Conservation (phyloP, 1,140 invertebrate species). For the Hirudo medicinalis region DNA sequence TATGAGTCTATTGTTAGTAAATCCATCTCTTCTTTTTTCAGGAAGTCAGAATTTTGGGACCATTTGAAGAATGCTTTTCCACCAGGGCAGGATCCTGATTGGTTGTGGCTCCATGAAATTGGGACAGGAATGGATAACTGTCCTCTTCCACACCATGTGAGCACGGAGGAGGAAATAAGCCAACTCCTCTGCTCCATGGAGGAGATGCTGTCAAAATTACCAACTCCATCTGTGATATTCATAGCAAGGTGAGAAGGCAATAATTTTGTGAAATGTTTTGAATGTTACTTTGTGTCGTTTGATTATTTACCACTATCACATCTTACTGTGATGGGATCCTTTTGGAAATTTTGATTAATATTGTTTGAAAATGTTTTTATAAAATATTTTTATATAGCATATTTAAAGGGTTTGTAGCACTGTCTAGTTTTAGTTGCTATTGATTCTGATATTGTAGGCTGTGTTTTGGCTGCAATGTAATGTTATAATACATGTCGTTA, state of each 20-base stretch:
- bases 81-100: neutral
- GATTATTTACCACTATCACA: too few species aligned
- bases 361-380: too few species aligned
- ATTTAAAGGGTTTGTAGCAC: too few species aligned
- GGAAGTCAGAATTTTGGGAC: neutral
- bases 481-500: too few species aligned
- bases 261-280: too few species aligned
- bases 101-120: constrained; percentile 50
- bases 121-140: constrained; percentile 73
- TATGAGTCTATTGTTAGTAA: neutral
- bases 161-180: constrained; percentile 53
- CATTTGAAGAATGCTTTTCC: neutral
- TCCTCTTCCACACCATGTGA: constrained; percentile 64
- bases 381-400: too few species aligned
- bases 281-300: too few species aligned
- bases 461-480: too few species aligned
- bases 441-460: too few species aligned
- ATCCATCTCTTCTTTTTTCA: neutral
- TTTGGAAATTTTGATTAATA: too few species aligned
- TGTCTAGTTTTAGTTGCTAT: too few species aligned
- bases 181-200: constrained; percentile 50
- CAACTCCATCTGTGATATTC: constrained; percentile 59
- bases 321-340: too few species aligned
- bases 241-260: constrained; percentile 46
- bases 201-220: constrained; percentile 51